These are phyloP conservation scores for Actinia tenebrosa DNA, from an alignment of 64 coral and sea anemone genomes.

Conservation along the genomic window DNA sequence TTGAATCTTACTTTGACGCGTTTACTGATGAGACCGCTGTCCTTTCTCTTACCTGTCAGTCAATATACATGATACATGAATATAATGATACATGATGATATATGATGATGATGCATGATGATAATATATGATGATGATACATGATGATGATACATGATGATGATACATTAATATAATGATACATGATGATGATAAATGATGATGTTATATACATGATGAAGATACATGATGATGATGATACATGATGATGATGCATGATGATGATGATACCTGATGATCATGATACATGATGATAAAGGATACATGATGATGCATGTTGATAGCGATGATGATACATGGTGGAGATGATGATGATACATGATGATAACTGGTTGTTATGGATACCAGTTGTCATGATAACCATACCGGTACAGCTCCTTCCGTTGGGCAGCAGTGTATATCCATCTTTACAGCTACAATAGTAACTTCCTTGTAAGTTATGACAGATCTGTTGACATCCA, in stretches of 20 bases:
- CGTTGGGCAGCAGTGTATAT: conserved; percentile 63
- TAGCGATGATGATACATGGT: too few relatives aligned
- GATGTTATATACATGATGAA: too few relatives aligned
- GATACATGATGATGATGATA: too few relatives aligned
- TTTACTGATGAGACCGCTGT: conserved; percentile 12
- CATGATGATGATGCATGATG: too few relatives aligned
- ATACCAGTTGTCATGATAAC: neutral
- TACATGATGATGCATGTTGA: too few relatives aligned
- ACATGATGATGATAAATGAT: too few relatives aligned
- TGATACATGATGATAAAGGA: too few relatives aligned
- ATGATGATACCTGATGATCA: too few relatives aligned
- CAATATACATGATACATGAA: neutral
- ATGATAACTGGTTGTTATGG: too few relatives aligned
- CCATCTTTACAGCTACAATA: conserved; percentile 59
- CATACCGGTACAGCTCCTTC: conserved; percentile 65
- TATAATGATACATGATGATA: neutral
- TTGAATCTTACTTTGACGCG: conserved; percentile 28
- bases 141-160: neutral
- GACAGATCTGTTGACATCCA: conserved; percentile 51
- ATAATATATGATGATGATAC: neutral
- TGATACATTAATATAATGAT: too few relatives aligned
- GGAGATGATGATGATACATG: too few relatives aligned
- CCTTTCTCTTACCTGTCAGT: neutral
- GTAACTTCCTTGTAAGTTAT: conserved; percentile 43
- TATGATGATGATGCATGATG: neutral